Conservation (phyloP, 2,113 vertebrate genomes). For the Rhea americana region DNA sequence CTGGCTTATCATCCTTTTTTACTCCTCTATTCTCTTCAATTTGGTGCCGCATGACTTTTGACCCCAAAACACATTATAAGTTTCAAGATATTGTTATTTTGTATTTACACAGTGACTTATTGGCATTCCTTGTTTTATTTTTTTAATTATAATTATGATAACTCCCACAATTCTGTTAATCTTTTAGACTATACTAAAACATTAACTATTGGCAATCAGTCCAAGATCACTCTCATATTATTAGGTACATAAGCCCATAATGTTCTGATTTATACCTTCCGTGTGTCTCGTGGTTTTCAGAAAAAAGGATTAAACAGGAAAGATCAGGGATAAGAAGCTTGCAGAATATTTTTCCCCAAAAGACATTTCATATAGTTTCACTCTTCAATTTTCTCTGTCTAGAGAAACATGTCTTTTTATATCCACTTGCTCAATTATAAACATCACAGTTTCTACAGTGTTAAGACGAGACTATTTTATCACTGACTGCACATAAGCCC, state of each 20-base stretch:
- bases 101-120: neutral
- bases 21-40: neutral
- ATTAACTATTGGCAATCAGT: neutral
- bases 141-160: neutral
- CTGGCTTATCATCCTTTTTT: neutral
- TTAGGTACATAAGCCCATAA: neutral
- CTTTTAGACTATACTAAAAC: neutral
- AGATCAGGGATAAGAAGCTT: neutral
- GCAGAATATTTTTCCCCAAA: neutral
- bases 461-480: neutral
- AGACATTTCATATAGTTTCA: neutral
- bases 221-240: neutral
- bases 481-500: neutral
- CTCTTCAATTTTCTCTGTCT: neutral
- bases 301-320: neutral
- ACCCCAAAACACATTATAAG: neutral
- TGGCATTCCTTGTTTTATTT: neutral
- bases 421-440: neutral
- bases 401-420: neutral
- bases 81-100: neutral
- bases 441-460: neutral
- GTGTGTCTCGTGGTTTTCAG: neutral
- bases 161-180: neutral
- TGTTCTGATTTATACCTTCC: neutral
- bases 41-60: neutral